Conservation (phyloP, 1,140 invertebrate genomes). For the Halyomorpha halys region DNA sequence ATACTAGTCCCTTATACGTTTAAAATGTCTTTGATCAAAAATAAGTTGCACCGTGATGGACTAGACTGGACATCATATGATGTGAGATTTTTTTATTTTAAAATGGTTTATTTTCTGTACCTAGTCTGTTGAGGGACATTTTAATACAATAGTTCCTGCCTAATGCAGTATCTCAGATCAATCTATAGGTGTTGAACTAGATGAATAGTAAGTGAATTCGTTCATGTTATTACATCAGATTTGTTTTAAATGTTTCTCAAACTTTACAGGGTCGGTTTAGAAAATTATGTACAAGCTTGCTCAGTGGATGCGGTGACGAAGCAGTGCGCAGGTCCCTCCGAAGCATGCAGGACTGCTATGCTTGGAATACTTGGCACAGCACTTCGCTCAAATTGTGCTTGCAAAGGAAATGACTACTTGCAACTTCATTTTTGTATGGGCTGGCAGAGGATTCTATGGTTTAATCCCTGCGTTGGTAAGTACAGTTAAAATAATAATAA, state of each 20-base stretch:
- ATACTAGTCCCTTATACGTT: no score
- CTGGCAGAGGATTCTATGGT: constrained; percentile 81
- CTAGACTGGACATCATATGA: no score
- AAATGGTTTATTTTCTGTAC: no score
- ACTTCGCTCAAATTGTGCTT: constrained; percentile 69
- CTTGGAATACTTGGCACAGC: constrained; percentile 76
- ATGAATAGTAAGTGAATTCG: neutral
- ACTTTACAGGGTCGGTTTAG: constrained; percentile 57
- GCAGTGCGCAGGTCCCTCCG: constrained; percentile 72
- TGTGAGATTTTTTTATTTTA: no score
- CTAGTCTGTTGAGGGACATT: no score
- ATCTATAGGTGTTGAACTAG: no score
- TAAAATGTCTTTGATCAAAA: no score
- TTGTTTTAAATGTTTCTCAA: neutral
- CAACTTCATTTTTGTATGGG: constrained; percentile 77
- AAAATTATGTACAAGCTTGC: constrained; percentile 80
- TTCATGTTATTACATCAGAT: neutral
- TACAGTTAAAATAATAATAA: neutral
- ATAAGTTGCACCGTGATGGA: no score
- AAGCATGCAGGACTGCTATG: constrained; percentile 68
- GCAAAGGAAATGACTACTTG: constrained; percentile 67
- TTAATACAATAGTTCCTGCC: no score
- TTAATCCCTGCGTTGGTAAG: constrained; percentile 85
- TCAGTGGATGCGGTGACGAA: constrained; percentile 78
- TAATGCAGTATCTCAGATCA: no score